phyloP scores from a whole-genome alignment of 2,888 invertebrate species.

The Macaria notata region DNA sequence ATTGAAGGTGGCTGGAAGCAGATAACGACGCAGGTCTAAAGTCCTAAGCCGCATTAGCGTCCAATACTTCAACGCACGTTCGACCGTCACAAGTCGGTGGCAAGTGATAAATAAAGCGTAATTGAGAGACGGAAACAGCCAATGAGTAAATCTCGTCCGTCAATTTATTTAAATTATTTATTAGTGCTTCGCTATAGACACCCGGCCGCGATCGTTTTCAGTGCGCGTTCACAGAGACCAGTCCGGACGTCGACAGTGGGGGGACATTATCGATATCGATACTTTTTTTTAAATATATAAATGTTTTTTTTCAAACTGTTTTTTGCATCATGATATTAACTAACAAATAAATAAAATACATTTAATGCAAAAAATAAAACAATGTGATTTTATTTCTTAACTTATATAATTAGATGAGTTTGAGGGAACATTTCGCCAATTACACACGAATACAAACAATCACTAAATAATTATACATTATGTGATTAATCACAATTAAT shows the following conservation, averaged over 20 bases:
- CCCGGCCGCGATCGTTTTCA: slow-evolving; percentile 76
- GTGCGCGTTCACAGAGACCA: slow-evolving; percentile 65
- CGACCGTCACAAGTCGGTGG: slow-evolving; percentile 61
- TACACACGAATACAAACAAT: too few species aligned
- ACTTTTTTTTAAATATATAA: too few species aligned
- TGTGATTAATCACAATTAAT: too few species aligned
- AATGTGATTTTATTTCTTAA: too few species aligned
- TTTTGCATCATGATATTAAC: too few species aligned
- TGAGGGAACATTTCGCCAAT: too few species aligned
- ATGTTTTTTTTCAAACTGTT: too few species aligned
- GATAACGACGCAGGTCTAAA: slow-evolving; percentile 3
- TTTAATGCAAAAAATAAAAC: too few species aligned
- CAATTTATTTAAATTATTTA: slow-evolving; percentile 83
- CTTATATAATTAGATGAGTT: too few species aligned
- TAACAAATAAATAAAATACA: too few species aligned
- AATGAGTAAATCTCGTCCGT: slow-evolving; percentile 83
- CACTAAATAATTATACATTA: too few species aligned
- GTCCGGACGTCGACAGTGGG: slow-evolving; percentile 67
- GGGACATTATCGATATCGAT: slow-evolving; percentile 42
- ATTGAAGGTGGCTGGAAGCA: neutral
- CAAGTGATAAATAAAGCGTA: slow-evolving; percentile 82
- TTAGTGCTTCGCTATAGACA: slow-evolving; percentile 81
- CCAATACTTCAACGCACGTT: slow-evolving; percentile 40
- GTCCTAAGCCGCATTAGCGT: slow-evolving; percentile 33
- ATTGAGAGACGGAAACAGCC: slow-evolving; percentile 81